phyloP scores from a whole-genome alignment of 2,797 vertebrate species.

The Tinamus major region DNA sequence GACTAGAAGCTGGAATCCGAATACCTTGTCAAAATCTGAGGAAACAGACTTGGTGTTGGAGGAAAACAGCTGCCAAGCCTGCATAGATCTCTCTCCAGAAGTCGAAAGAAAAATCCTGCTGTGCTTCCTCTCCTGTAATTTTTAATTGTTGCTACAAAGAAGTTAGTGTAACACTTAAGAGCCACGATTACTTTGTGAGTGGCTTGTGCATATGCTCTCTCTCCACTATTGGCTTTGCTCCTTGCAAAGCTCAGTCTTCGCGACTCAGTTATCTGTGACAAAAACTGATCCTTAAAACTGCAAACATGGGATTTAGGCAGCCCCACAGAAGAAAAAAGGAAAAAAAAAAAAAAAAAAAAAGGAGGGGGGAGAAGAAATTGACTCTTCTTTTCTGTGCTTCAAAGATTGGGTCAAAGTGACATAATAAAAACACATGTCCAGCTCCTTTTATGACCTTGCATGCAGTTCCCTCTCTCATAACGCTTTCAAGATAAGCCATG shows the following conservation, averaged over 20 bases:
- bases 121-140: neutral
- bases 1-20: neutral
- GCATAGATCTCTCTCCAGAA: neutral
- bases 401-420: neutral
- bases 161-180: neutral
- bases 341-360: no score
- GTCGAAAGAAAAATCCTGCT: neutral
- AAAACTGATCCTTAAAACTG: neutral
- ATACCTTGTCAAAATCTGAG: neutral
- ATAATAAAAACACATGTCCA: neutral
- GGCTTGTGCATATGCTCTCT: rapidly evolving
- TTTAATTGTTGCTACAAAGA: neutral
- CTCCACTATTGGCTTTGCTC: neutral
- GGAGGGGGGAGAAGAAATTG: neutral
- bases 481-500: neutral
- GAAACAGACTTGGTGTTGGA: neutral
- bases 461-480: neutral
- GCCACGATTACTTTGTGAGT: neutral
- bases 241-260: neutral
- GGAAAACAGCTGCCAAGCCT: neutral
- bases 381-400: neutral
- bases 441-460: neutral
- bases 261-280: neutral
- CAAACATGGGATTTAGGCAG: neutral
- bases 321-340: neutral